phyloP scores from a whole-genome alignment of 2,888 invertebrate genomes.

The Melipona beecheii region DNA sequence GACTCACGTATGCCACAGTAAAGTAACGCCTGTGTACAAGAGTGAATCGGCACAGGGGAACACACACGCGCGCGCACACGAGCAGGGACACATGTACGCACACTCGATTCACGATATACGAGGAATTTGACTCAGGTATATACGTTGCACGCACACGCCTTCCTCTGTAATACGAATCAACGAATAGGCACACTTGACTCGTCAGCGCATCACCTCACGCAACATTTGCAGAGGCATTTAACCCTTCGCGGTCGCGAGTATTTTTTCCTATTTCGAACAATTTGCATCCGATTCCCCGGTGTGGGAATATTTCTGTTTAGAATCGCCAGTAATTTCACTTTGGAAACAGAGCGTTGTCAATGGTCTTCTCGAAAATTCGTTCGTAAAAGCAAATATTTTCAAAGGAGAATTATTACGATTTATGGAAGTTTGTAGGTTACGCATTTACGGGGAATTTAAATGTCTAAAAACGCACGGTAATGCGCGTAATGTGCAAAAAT shows the following conservation, averaged over 20 bases:
- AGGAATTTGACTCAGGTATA: constrained; percentile 70
- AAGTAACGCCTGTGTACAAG: constrained; percentile 28
- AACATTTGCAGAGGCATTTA: constrained; percentile 71
- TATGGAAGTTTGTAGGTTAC: background rate
- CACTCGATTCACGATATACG: constrained; percentile 54
- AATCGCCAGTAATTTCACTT: background rate
- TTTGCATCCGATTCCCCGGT: background rate
- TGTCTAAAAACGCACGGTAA: background rate
- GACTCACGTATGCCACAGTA: constrained; percentile 30
- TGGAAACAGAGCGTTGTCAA: background rate
- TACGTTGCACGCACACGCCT: constrained; percentile 31
- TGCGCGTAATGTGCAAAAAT: background rate
- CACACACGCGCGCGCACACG: constrained; percentile 14
- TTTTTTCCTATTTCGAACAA: constrained; percentile 52
- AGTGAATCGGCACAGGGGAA: constrained; percentile 57
- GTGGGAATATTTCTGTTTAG: constrained; percentile 9
- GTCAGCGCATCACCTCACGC: constrained; percentile 72
- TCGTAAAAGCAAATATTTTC: no score
- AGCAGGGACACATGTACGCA: constrained; percentile 16
- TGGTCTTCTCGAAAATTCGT: no score
- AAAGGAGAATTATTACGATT: background rate
- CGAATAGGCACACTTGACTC: constrained; percentile 74
- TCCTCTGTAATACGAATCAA: constrained; percentile 57
- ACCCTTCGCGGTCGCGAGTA: constrained; percentile 58
- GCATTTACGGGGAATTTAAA: background rate